These are phyloP conservation scores for Zaprionus obscuricornis DNA, from an alignment of 2,888 invertebrate genomes.

Conservation along the genomic window DNA sequence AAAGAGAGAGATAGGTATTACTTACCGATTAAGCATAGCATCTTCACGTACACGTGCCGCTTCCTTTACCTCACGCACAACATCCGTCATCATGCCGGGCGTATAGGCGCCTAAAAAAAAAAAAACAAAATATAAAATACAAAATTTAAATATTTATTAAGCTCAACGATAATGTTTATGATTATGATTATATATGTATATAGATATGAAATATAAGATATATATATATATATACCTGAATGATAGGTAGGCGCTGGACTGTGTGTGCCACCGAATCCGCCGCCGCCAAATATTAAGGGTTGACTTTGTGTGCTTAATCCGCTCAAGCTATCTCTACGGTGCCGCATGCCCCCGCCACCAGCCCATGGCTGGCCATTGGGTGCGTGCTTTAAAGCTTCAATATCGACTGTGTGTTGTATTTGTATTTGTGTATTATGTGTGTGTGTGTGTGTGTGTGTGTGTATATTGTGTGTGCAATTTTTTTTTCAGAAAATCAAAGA, in stretches of 20 bases:
- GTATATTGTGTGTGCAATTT: slow-evolving; percentile 51
- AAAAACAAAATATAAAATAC: neutral
- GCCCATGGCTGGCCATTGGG: slow-evolving; percentile 83
- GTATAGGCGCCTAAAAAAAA: slow-evolving; percentile 84
- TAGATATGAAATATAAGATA: neutral
- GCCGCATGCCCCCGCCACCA: slow-evolving; percentile 80
- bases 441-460: slow-evolving; percentile 36
- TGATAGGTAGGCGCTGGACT: slow-evolving; percentile 84
- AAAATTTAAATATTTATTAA: neutral
- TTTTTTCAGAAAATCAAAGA: no score
- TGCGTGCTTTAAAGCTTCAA: slow-evolving; percentile 86
- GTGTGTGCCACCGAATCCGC: slow-evolving; percentile 83
- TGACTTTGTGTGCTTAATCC: slow-evolving; percentile 84
- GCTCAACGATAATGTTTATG: neutral
- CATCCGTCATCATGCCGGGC: slow-evolving; percentile 89
- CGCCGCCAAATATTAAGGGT: slow-evolving; percentile 83
- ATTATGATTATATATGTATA: no score
- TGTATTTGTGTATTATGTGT: slow-evolving; percentile 23
- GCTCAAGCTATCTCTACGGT: slow-evolving; percentile 84
- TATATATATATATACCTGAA: slow-evolving; percentile 80
- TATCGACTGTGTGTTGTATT: slow-evolving; percentile 84
- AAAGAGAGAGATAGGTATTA: neutral
- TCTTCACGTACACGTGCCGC: slow-evolving; percentile 89
- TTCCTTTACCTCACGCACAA: slow-evolving; percentile 89
- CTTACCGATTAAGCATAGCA: slow-evolving; percentile 85